These are phyloP conservation scores for Iselma pallidipennis DNA, from an alignment of 2,888 invertebrate genomes.

Conservation along the genomic window DNA sequence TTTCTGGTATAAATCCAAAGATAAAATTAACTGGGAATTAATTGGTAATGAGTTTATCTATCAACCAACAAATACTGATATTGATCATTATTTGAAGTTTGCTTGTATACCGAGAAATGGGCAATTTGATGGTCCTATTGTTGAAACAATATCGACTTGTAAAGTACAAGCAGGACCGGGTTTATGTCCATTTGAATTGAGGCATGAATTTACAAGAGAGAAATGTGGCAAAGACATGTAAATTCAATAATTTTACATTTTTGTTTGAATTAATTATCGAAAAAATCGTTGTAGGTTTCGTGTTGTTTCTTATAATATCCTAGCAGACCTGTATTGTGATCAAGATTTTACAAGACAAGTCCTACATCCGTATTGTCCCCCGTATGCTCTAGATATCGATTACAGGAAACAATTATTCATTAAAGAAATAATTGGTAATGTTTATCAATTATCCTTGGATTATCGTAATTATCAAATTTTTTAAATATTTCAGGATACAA, in stretches of 20 bases:
- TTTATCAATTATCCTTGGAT: neutral
- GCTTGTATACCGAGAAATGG: conserved; percentile 61
- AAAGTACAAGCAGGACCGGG: conserved; percentile 72
- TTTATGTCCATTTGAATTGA: conserved; percentile 77
- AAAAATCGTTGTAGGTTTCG: conserved; percentile 61
- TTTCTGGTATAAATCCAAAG: conserved; percentile 68
- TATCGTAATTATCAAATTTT: neutral
- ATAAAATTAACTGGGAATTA: conserved; percentile 62
- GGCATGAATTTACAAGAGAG: conserved; percentile 72
- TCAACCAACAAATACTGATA: conserved; percentile 63
- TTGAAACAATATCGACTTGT: conserved; percentile 64
- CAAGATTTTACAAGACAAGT: conserved; percentile 63
- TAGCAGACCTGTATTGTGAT: conserved; percentile 91
- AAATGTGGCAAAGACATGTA: conserved; percentile 64
- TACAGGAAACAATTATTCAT: conserved; percentile 85
- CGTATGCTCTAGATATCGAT: conserved; percentile 77
- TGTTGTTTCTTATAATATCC: conserved; percentile 84
- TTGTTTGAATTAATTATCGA: conserved; percentile 9
- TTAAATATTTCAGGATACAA: conserved; percentile 73
- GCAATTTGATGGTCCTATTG: conserved; percentile 61
- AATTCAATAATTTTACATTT: conserved; percentile 6
- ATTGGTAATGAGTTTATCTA: conserved; percentile 65
- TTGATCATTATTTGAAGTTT: conserved; percentile 71
- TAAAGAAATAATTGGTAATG: conserved; percentile 76
- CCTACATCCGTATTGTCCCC: conserved; percentile 84